Base-by-base conservation (phyloP, 2,113 vertebrate species). In the Daphoenositta chrysoptera region DNA sequence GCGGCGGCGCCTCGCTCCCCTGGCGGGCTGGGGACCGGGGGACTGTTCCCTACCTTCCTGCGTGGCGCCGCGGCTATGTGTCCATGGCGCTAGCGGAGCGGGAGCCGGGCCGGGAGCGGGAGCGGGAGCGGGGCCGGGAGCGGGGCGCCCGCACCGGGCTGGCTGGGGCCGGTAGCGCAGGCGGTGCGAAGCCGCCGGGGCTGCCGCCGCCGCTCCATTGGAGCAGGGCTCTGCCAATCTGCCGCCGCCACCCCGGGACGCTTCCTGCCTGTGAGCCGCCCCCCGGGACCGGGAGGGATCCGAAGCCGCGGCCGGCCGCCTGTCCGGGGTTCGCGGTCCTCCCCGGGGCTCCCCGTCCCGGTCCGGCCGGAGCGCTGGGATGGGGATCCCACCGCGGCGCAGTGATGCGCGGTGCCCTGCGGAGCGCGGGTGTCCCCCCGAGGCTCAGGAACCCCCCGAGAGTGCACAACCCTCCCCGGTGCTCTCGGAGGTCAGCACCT, bases 171-270 rank as follows among this genome's bases (percentile, higher is more conserved):
- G 87, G 90, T 13, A 82, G 69, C 57, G 90, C 93, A 83, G 93
- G 95, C 93, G 93, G 93, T 88, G 87, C 93, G 95, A 77, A 73
- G 83, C 90, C 91, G 78, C 28, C 71, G 84, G 45, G 39, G 71
- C 89, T 26, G 75, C 89, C 78, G 89, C 70, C 61, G 87, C 90
- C 28, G 87, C 87, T 87, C 93, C 85, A 96, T 96, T 96, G 95
- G 95, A 96, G 93, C 91, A 94, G 57, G 68, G 88, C 81, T 76
- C 93, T 95, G 95, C 93, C 95, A 96, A 96, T 96, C 95, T 65
- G 76, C 95, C 68, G 81, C 91, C 66, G 2, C 84, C 63, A 83
- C 57, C 60, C 77, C 93, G 89, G 95, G 85, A 87, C 78, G 89
- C 77, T 95, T 96, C 95, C 95, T 95, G 95, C 58, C 89, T 84